Percentiles rank a stretch among this genome's conserved stretches.
Evolutionary conservation across 1,140 invertebrate genomes (phyloP).

Genomic region (Listronotus oregonensis): DNA sequence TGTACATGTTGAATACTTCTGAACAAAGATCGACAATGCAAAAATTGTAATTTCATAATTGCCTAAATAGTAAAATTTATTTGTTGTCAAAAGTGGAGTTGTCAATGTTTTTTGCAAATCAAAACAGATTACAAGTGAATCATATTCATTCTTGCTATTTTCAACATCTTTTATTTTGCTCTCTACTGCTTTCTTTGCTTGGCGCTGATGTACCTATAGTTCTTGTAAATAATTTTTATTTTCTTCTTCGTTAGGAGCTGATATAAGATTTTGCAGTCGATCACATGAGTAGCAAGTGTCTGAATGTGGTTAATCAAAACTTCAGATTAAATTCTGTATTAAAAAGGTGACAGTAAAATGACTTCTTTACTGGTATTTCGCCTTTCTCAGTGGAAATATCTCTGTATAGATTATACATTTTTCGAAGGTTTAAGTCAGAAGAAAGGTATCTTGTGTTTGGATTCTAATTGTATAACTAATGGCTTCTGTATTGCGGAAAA

Average conservation of each 20-base stretch:
- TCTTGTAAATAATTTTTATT: not conserved
- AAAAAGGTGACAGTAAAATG: no score
- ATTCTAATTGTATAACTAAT: not conserved
- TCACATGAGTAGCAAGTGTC: not conserved
- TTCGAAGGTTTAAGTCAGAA: not conserved
- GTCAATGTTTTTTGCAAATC: no score
- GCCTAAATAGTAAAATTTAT: not conserved
- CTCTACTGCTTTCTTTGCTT: not conserved
- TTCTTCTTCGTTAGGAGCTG: not conserved
- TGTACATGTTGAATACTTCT: no score
- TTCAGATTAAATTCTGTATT: no score
- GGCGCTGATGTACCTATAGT: not conserved
- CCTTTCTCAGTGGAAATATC: not conserved
- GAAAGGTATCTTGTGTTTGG: not conserved
- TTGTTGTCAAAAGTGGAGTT: not conserved
- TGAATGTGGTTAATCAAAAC: not conserved
- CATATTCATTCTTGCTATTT: not conserved
- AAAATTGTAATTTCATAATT: not conserved
- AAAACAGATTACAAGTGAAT: not conserved
- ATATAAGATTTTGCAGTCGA: not conserved
- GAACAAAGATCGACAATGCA: no score
- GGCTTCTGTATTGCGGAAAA: not conserved
- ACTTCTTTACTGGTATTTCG: not conserved
- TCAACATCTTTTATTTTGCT: not conserved
- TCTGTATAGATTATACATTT: not conserved